A percentile compares a stretch with the other conserved stretches of the same genome.
Conservation (phyloP, 2,888 invertebrate genomes). For the Malthinus flaveolus region DNA sequence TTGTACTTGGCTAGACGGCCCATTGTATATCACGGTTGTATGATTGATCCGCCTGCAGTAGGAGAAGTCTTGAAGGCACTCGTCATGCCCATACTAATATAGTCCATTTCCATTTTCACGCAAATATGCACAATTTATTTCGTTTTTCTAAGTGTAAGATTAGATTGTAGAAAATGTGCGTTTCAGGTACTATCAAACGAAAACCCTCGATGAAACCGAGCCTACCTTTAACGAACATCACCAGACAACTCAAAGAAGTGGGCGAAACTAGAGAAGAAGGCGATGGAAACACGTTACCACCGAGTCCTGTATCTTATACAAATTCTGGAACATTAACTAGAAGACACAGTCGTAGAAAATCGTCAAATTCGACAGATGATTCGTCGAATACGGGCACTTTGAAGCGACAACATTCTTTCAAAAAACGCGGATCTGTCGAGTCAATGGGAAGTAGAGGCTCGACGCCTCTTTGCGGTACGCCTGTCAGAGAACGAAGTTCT, state of each 20-base stretch:
- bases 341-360: slow-evolving; percentile 59
- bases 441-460: slow-evolving; percentile 57
- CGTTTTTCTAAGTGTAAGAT: not conserved
- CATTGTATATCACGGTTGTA: too few relatives aligned
- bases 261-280: slow-evolving; percentile 70
- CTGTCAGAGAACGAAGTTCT: slow-evolving; percentile 56
- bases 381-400: slow-evolving; percentile 57
- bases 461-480: slow-evolving; percentile 58
- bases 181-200: slow-evolving; percentile 81
- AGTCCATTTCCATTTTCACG: too few relatives aligned
- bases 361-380: slow-evolving; percentile 51
- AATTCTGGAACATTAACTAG: slow-evolving; percentile 56
- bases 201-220: slow-evolving; percentile 93
- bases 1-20: too few relatives aligned
- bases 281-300: slow-evolving; percentile 51
- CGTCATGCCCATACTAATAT: too few relatives aligned
- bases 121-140: too few relatives aligned
- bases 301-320: slow-evolving; percentile 46
- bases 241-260: slow-evolving; percentile 86
- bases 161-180: slow-evolving; percentile 2
- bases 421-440: slow-evolving; percentile 56
- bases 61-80: too few relatives aligned
- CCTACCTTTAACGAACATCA: slow-evolving; percentile 87
- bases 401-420: slow-evolving; percentile 63
- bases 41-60: too few relatives aligned